phyloP scores from a whole-genome alignment of 2,888 invertebrate genomes.

The Anoplius nigerrimus region DNA sequence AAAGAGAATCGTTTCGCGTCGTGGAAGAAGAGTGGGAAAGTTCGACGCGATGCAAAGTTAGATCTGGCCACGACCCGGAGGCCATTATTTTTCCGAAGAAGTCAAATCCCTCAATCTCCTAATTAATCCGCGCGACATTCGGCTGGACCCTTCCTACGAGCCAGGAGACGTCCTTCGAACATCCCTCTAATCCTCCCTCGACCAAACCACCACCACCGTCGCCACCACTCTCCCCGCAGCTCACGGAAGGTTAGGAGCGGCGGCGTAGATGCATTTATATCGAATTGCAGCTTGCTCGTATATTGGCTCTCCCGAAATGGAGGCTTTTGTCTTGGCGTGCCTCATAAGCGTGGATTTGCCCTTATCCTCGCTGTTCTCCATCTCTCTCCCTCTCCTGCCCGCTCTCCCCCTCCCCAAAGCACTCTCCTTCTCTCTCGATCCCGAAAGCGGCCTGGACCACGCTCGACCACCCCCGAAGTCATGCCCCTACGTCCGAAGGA shows the following conservation, averaged over 20 bases:
- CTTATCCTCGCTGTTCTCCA: slow-evolving; percentile 61
- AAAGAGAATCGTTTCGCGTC: too few relatives aligned
- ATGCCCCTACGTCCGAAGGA: slow-evolving; percentile 61
- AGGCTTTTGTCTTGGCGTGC: slow-evolving; percentile 72
- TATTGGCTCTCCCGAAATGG: slow-evolving; percentile 68
- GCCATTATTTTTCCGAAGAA: slow-evolving; percentile 33
- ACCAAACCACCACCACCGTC: slow-evolving; percentile 27
- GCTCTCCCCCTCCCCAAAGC: slow-evolving; percentile 27
- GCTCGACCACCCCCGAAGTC: slow-evolving; percentile 70
- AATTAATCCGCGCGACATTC: slow-evolving; percentile 60
- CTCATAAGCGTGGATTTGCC: slow-evolving; percentile 72
- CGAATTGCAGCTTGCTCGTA: slow-evolving; percentile 66
- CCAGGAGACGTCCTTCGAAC: slow-evolving; percentile 57
- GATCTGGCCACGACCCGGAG: background rate
- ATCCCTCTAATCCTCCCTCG: slow-evolving; percentile 61
- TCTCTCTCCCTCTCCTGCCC: slow-evolving; percentile 16
- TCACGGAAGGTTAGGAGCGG: slow-evolving; percentile 55
- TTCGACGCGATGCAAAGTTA: too few relatives aligned
- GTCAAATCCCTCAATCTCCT: slow-evolving; percentile 43
- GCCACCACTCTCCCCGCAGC: slow-evolving; percentile 9
- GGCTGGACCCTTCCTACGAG: slow-evolving; percentile 53
- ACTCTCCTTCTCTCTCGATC: slow-evolving; percentile 24
- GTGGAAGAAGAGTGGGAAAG: too few relatives aligned
- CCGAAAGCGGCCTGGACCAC: slow-evolving; percentile 52
- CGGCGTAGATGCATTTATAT: slow-evolving; percentile 68